Evolutionary conservation across 2,888 invertebrate genomes (phyloP), one percentile per base, ranked within the genome.

Genomic region (Hedya salicella): DNA sequence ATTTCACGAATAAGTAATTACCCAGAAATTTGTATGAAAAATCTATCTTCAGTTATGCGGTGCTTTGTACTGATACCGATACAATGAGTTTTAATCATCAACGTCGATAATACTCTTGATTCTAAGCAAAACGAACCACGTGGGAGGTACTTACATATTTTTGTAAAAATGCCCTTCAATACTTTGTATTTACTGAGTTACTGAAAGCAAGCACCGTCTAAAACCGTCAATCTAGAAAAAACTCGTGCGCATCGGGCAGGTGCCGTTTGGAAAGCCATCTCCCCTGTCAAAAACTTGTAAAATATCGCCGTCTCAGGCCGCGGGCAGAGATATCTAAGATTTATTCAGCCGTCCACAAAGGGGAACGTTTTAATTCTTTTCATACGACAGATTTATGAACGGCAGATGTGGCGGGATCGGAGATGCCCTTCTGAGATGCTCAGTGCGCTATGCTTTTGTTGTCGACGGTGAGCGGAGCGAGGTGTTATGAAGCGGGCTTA

Each of bases 281-380:
- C 79, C 78, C 77, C 84, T 89, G 92, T 91, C 91, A 91, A 89
- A 90, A 91, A 90, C 85, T 88, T 85, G 87, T 91, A 89, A 91
- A 91, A 90, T 91, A 91, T 92, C 82, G 88, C 87, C 82, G 82
- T 83, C 84, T 85, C 62, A 44, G n/a, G 46, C 40, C 53, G 52
- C 57, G 40, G 32, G 19, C 46, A 42, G 32, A 62, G 67, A 62
- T 62, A 62, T 62, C 62, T 67, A 87, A 92, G 91, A 92, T 92
- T 91, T 92, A 92, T 91, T 81, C 87, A 82, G 79, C 81, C 85
- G 86, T 88, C 89, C 83, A 91, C 91, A 91, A 91, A 88, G 87
- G 89, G 85, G 85, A 84, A 89, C 88, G 89, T 91, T 92, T 92
- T 91, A 92, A 91, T 92, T 91, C 91, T 91, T 91, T 90, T 89